Base-by-base conservation (phyloP, 2,888 invertebrate genomes). In the Brachylomia viminalis region DNA sequence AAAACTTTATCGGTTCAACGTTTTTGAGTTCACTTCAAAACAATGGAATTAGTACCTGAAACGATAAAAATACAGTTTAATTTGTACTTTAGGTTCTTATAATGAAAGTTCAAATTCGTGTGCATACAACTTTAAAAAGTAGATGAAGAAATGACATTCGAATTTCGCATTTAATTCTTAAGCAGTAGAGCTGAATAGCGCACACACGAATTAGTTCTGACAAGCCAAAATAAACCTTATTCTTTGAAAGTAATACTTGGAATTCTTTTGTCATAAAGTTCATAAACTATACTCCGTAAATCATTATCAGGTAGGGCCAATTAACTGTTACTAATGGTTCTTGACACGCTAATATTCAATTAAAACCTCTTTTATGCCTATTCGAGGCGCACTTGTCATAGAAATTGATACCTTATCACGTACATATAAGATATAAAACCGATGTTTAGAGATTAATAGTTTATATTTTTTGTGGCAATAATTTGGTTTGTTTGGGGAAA, bases 331-430 rank as follows among this genome's bases (percentile, higher is more conserved):
- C 89, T 91, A 93, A 92, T 92, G 92, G 90, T 89, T 84, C 87
- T 77, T 77, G 87, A 89, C 93, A 93, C 92, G 93, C 92, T 81
- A 93, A 90, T 87, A 90, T 92, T 92, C 93, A 92, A 93, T 93
- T 93, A 91, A 88, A 91, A 86, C 75, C 78, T 81, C 69, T 86
- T 85, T 87, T 79, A 78, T 78, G 76, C 82, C 74, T 69, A 72
- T 73, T 82, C 75, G 72, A 72, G 74, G 74, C 72, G 42, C 73
- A 70, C 17, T 67, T 69, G 70, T 66, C 66, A 82, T 64, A 58
- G 62, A 72, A 87, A 85, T 79, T 68, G 65, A 77, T 49, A 81
- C 88, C 65, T 72, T 88, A 85, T 61, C 30, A 27, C 80, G 27
- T 61, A 2, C 68, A 10, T 2, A 33, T 85, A 87, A 69, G 84